Evolutionary conservation across 2,113 vertebrate genomes (phyloP).

Genomic region (Semnopithecus entellus): DNA sequence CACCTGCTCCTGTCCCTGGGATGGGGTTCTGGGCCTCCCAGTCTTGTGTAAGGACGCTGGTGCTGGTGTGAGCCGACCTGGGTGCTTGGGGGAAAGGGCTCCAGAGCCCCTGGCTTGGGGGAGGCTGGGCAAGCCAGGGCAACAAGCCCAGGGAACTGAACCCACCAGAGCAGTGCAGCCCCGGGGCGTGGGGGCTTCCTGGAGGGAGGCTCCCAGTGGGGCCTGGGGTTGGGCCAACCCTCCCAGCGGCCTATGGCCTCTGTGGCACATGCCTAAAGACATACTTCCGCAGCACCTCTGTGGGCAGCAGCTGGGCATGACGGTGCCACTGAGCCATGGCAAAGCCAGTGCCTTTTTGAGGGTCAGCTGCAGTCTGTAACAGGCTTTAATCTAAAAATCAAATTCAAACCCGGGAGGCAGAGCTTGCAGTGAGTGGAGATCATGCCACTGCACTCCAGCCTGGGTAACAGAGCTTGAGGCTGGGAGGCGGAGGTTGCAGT

Average conservation of each 20-base stretch:
- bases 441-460: too few relatives aligned
- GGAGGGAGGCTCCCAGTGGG: fast-evolving
- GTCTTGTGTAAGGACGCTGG: background rate
- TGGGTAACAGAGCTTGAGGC: too few relatives aligned
- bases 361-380: fast-evolving
- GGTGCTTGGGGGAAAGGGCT: background rate
- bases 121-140: too few relatives aligned
- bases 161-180: background rate
- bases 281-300: fast-evolving
- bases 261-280: fast-evolving
- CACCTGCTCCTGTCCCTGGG: background rate
- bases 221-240: background rate
- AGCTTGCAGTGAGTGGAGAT: too few relatives aligned
- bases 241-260: fast-evolving
- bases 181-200: background rate
- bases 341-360: background rate
- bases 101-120: fast-evolving
- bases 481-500: too few relatives aligned
- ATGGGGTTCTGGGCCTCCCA: background rate
- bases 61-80: fast-evolving
- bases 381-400: constrained; percentile 1
- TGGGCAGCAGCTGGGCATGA: fast-evolving
- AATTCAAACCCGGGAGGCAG: background rate
- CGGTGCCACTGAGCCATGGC: background rate
- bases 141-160: background rate